These are phyloP conservation scores for Lissonota sp. DNA, from an alignment of 2,888 invertebrate species.

Conservation along the genomic window DNA sequence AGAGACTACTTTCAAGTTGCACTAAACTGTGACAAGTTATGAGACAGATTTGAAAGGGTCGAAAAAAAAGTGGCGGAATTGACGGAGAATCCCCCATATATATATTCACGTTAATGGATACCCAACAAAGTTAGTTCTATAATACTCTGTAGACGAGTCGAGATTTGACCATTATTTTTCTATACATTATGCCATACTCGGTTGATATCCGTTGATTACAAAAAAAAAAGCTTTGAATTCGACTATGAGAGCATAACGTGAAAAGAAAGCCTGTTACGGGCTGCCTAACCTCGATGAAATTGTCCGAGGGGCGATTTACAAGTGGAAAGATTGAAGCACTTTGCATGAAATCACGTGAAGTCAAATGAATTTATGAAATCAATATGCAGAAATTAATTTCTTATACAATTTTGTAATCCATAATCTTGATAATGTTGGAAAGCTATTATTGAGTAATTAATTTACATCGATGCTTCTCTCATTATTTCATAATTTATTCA, in stretches of 20 bases:
- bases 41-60: no score
- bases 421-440: not conserved
- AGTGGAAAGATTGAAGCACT: no score
- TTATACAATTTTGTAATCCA: not conserved
- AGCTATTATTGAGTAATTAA: not conserved
- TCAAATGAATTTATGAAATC: not conserved
- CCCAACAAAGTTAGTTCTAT: slow-evolving; percentile 27
- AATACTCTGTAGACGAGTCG: not conserved
- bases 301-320: not conserved
- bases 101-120: slow-evolving; percentile 29
- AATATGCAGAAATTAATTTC: not conserved
- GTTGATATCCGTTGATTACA: slow-evolving; percentile 4
- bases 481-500: not conserved
- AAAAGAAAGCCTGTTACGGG: not conserved
- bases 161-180: slow-evolving; percentile 6
- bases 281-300: not conserved
- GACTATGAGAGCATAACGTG: slow-evolving; percentile 47
- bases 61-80: no score
- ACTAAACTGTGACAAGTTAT: no score
- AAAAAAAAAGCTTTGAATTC: slow-evolving; percentile 49
- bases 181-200: not conserved
- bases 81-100: slow-evolving; percentile 15
- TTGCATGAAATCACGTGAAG: not conserved
- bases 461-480: no score
- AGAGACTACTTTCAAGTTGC: no score